Evolutionary conservation across 1,140 invertebrate species (phyloP), one percentile per base, ranked within the genome.

Genomic region (Magallana gigas): DNA sequence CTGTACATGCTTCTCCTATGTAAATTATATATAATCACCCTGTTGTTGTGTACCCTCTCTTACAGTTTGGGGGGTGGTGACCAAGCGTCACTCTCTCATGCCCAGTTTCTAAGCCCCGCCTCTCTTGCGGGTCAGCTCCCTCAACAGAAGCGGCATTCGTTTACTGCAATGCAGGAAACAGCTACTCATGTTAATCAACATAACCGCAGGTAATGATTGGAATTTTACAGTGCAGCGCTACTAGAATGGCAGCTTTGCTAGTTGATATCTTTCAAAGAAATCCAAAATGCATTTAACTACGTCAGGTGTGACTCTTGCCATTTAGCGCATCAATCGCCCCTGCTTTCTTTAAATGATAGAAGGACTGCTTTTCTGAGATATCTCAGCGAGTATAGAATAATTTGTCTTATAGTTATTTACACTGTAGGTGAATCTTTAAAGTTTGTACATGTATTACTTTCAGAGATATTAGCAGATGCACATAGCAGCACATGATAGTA

Each of bases 131-230:
- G 88, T 59, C 80, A 88, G 36, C 59, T 86, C 36, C 89, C 92
- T 23, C 90, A 89, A 62, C 92, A 93, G 83, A 94, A 94, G 86
- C 88, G 93, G 14, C 93, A 94, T 80, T 94, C 93, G 57, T 91
- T 92, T 60, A 92, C 92, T 58, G 90, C 90, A 12, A 86, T 89
- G 29, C 87, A 86, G 12, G 85, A 91, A 83, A 81, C 89, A 16
- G 84, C 71, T 11, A 57, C 81, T 83, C 48, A 57, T 48, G 36
- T 80, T 57, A 29, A 83, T 8, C 87, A 91, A 48, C 85, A 86
- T 62, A 91, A 93, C 68, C 88, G 92, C 57, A 89, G 88, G 88
- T 89, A 89, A 85, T 76, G 0, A 71, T 23, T 71, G 11, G 68
- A 23, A 29, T 29, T 29, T 8, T 8, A 76, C 29, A 29, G 68